Percentiles rank a stretch among this genome's conserved stretches.
Evolutionary conservation across 2,113 vertebrate species (phyloP).

Genomic region (Spea multiplicata): DNA sequence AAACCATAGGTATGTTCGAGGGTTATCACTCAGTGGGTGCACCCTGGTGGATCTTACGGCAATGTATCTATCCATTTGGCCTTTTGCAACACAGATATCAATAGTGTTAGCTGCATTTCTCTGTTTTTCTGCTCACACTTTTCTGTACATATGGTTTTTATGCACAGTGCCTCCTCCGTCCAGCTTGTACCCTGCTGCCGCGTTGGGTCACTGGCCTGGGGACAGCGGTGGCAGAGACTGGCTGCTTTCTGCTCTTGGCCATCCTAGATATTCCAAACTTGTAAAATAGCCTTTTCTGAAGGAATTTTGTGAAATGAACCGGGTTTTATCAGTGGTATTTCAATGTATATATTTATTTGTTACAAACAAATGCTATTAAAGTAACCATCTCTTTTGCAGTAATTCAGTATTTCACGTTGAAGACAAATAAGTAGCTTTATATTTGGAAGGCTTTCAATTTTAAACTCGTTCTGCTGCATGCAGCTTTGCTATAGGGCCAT

Average conservation of each 20-base stretch:
- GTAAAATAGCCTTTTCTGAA: conserved; percentile 73
- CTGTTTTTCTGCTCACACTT: conserved; percentile 59
- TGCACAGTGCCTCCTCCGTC: conserved; percentile 72
- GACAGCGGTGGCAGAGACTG: not conserved
- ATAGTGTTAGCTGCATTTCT: conserved; percentile 68
- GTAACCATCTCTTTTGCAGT: conserved; percentile 64
- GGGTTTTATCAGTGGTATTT: conserved; percentile 67
- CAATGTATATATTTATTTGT: conserved; percentile 68
- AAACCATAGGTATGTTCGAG: not conserved
- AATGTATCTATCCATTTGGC: no score
- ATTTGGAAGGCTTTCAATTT: conserved; percentile 69
- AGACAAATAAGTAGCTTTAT: conserved; percentile 63
- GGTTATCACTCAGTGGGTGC: not conserved
- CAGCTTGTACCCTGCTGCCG: not conserved
- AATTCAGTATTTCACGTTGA: conserved; percentile 63
- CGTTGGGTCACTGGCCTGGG: not conserved
- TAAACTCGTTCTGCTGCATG: conserved; percentile 70
- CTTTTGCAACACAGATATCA: conserved; percentile 30
- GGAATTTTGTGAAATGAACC: conserved; percentile 64
- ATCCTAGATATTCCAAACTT: conserved; percentile 61
- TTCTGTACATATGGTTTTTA: conserved; percentile 84
- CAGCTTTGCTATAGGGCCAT: conserved; percentile 71
- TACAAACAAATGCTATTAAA: conserved; percentile 62
- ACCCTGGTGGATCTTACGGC: not conserved
- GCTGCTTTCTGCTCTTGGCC: conserved; percentile 46